phyloP scores from a whole-genome alignment of 2,113 vertebrate species.

The Entomyzon cyanotis region DNA sequence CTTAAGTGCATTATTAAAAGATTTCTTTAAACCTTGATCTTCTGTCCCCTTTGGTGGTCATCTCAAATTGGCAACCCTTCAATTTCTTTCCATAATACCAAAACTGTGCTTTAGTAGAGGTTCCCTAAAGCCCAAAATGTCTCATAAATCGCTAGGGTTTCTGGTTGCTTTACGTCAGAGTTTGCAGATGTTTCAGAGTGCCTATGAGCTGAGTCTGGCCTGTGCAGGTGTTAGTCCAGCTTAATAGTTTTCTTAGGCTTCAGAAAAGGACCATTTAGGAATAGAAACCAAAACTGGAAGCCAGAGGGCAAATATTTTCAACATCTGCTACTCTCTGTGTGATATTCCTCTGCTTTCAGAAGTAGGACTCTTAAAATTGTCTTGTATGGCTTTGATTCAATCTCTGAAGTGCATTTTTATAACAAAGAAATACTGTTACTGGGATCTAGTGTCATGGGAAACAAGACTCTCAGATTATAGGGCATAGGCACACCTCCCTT shows the following conservation, averaged over 20 bases:
- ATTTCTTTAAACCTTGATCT: neutral
- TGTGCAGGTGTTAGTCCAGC: neutral
- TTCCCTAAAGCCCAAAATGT: neutral
- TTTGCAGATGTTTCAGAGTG: conserved; percentile 12
- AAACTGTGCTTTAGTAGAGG: neutral
- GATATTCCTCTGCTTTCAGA: neutral
- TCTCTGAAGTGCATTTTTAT: conserved; percentile 19
- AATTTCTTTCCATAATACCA: neutral
- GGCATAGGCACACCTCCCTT: neutral
- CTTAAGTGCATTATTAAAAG: neutral
- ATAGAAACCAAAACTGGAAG: conserved; percentile 13
- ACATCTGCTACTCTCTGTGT: neutral
- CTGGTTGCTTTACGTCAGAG: neutral
- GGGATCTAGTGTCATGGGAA: neutral
- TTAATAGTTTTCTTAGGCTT: neutral
- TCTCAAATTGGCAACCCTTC: neutral
- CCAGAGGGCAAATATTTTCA: conserved; percentile 24
- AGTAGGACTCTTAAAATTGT: neutral
- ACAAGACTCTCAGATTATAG: conserved; percentile 7
- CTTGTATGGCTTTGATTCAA: conserved; percentile 7
- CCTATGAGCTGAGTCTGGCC: neutral
- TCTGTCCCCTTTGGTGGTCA: neutral
- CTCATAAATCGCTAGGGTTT: neutral
- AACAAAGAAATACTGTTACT: conserved; percentile 27
- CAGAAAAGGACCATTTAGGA: conserved; percentile 14